These are phyloP conservation scores for Drosophila sp. DNA, from an alignment of 1,140 invertebrate genomes.

Conservation along the genomic window DNA sequence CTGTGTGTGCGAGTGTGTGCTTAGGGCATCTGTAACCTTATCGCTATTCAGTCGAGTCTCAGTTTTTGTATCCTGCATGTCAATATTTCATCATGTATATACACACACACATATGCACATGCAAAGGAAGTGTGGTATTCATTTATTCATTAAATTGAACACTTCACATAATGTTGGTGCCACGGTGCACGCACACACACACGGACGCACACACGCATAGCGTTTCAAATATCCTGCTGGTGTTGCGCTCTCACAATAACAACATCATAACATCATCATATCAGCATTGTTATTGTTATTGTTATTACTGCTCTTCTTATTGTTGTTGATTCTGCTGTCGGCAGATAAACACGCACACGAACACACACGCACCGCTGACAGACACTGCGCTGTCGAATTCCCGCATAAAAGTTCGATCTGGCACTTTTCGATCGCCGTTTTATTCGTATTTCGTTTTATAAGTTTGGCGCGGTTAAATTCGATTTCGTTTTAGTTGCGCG, in stretches of 20 bases:
- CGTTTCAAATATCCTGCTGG: slow-evolving; percentile 62
- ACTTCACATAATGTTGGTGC: slow-evolving; percentile 57
- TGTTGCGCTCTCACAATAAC: slow-evolving; percentile 31
- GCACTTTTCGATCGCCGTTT: slow-evolving; percentile 21
- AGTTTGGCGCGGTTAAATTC: slow-evolving; percentile 39
- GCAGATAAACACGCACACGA: slow-evolving; percentile 14
- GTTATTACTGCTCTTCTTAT: slow-evolving; percentile 7
- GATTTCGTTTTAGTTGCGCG: slow-evolving; percentile 32
- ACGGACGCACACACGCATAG: slow-evolving; percentile 24
- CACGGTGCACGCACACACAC: slow-evolving; percentile 12
- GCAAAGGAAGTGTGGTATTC: slow-evolving; percentile 9
- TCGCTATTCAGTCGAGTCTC: slow-evolving; percentile 63
- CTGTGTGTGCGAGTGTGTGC: slow-evolving; percentile 36
- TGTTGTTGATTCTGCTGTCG: slow-evolving; percentile 22
- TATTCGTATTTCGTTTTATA: neutral
- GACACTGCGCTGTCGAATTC: slow-evolving; percentile 2
- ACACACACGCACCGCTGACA: slow-evolving; percentile 2
- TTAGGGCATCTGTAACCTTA: slow-evolving; percentile 82
- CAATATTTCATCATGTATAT: slow-evolving; percentile 60
- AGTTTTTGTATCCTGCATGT: slow-evolving; percentile 60
- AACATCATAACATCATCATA: slow-evolving; percentile 40
- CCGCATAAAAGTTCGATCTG: slow-evolving; percentile 43
- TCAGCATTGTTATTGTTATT: slow-evolving; percentile 46
- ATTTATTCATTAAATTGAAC: slow-evolving; percentile 60
- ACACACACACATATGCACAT: neutral